Percentiles rank a stretch among this genome's conserved stretches.
Evolutionary conservation across 35 echinoderm and acorn worm species (phyloP).

Genomic region (Patiria miniata): DNA sequence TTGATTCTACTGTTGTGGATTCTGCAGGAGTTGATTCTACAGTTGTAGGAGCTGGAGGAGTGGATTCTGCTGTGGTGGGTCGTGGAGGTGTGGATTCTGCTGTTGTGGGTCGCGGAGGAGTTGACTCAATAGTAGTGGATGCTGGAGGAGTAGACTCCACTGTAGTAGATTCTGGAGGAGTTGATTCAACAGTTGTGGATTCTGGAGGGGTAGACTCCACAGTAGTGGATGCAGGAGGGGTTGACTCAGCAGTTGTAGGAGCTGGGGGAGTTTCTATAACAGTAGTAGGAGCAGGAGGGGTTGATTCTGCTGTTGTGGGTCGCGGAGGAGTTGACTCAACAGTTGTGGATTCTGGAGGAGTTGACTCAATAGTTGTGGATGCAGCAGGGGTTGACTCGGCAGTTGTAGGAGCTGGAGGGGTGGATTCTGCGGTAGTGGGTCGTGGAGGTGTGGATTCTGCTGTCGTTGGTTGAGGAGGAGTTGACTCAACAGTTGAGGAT

Average conservation of each 20-base stretch:
- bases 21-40: conserved; percentile 5
- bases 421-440: not conserved
- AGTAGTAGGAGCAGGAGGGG: not conserved
- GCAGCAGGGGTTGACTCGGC: not conserved
- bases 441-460: not conserved
- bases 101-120: conserved; percentile 20
- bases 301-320: not conserved
- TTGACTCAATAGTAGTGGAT: conserved; percentile 21
- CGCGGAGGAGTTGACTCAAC: not conserved
- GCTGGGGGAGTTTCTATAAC: not conserved
- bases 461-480: conserved; percentile 1
- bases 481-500: not conserved
- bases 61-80: not conserved
- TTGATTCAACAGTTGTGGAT: conserved; percentile 28
- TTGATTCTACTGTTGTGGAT: not conserved
- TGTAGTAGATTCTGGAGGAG: conserved; percentile 40
- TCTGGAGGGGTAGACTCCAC: not conserved
- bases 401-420: conserved; percentile 12
- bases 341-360: conserved; percentile 28
- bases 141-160: not conserved
- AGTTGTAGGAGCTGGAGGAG: not conserved
- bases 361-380: conserved; percentile 19
- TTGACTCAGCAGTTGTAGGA: not conserved
- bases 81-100: not conserved
- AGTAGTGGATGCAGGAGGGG: conserved; percentile 26